A percentile compares a stretch with the other conserved stretches of the same genome.
Evolutionary conservation across 2,113 vertebrate species (phyloP).

Genomic region (Atherinomorus stipes): DNA sequence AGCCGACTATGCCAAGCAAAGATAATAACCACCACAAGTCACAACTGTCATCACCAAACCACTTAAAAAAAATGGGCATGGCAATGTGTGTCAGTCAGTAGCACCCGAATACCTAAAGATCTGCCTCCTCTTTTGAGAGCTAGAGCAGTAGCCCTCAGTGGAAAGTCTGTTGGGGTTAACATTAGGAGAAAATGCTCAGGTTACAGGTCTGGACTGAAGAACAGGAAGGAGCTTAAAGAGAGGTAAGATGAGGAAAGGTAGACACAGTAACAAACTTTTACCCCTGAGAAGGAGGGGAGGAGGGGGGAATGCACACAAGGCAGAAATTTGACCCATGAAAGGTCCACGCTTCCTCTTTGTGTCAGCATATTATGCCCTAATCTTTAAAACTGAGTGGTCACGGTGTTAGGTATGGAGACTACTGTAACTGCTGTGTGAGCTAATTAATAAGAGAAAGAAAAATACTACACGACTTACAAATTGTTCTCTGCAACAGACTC

Average conservation of each 20-base stretch:
- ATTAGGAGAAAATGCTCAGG: slow-evolving; percentile 84
- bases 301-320: slow-evolving; percentile 53
- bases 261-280: slow-evolving; percentile 49
- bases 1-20: slow-evolving; percentile 85
- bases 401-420: slow-evolving; percentile 18
- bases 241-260: slow-evolving; percentile 22
- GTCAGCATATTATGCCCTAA: slow-evolving; percentile 51
- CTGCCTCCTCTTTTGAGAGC: slow-evolving; percentile 94
- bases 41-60: slow-evolving; percentile 77
- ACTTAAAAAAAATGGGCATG: slow-evolving; percentile 82
- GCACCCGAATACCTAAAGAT: slow-evolving; percentile 91
- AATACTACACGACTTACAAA: slow-evolving; percentile 13
- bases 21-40: slow-evolving; percentile 74
- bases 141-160: slow-evolving; percentile 94
- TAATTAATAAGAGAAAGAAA: slow-evolving; percentile 14
- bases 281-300: slow-evolving; percentile 17
- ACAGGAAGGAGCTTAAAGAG: slow-evolving; percentile 42
- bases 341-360: slow-evolving; percentile 37
- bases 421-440: slow-evolving; percentile 25
- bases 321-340: slow-evolving; percentile 49
- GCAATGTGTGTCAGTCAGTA: slow-evolving; percentile 83
- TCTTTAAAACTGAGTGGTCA: slow-evolving; percentile 43
- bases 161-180: slow-evolving; percentile 91
- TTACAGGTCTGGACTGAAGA: slow-evolving; percentile 77
- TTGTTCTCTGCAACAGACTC: slow-evolving; percentile 11